A percentile compares a stretch with the other conserved stretches of the same genome.
Conservation (phyloP, 2,888 invertebrate species). For the Ashinkailepas kermadecensis region DNA sequence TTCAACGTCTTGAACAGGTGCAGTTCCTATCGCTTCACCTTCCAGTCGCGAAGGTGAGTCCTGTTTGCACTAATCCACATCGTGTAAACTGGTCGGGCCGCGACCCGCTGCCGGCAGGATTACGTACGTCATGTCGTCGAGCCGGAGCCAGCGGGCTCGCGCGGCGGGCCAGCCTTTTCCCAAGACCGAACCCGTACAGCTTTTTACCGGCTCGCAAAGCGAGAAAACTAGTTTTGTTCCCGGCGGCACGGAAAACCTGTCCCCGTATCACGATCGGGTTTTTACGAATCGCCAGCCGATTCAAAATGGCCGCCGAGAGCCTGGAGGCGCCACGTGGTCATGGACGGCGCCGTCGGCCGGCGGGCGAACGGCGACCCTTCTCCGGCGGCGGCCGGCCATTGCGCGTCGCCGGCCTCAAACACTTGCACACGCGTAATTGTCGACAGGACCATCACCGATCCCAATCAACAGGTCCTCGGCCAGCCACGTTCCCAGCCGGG, state of each 20-base stretch:
- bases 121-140: too few species aligned
- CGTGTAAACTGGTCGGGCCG: too few species aligned
- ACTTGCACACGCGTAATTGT: constrained; percentile 21
- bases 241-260: constrained; percentile 16
- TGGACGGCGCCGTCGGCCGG: background rate
- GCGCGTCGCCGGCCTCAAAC: background rate
- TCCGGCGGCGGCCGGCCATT: background rate
- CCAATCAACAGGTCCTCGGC: constrained; percentile 6
- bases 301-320: background rate
- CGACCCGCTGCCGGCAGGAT: too few species aligned
- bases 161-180: background rate
- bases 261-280: background rate
- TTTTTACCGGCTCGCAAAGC: constrained; percentile 11
- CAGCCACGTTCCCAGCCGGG: constrained; percentile 11
- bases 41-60: too few species aligned
- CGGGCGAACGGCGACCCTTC: background rate
- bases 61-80: too few species aligned
- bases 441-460: background rate
- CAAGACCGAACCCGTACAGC: background rate
- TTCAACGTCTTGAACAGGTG: too few species aligned
- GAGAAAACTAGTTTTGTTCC: constrained; percentile 15
- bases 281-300: background rate
- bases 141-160: too few species aligned
- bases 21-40: too few species aligned
- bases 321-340: background rate